phyloP scores from a whole-genome alignment of 2,113 vertebrate genomes.

The Pteronura brasiliensis region DNA sequence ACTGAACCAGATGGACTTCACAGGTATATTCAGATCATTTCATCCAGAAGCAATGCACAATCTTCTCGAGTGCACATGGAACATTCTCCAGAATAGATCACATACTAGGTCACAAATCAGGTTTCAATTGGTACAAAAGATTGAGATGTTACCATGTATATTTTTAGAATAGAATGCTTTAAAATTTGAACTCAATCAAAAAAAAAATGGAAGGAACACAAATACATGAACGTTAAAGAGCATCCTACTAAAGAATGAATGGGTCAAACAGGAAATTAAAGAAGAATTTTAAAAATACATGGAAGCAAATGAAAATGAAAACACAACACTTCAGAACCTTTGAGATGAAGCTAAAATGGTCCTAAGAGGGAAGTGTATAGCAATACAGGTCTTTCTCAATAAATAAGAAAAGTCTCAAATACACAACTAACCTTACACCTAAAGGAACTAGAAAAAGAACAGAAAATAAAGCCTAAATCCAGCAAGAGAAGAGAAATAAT shows the following conservation, averaged over 20 bases:
- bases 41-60: no score
- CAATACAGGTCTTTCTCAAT: neutral
- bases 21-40: no score
- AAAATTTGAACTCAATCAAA: neutral
- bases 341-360: neutral
- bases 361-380: neutral
- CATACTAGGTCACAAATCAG: neutral
- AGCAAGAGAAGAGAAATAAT: neutral
- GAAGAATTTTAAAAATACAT: neutral
- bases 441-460: neutral
- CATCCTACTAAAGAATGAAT: neutral
- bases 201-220: neutral
- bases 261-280: neutral
- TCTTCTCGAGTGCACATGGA: neutral
- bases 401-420: neutral
- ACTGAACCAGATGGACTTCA: neutral
- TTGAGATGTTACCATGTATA: neutral
- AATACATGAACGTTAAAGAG: neutral
- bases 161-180: neutral
- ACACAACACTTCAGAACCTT: neutral
- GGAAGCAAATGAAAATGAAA: neutral
- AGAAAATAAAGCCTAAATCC: neutral
- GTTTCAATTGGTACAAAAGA: neutral
- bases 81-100: neutral
- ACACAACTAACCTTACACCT: neutral